Percentiles rank a stretch among this genome's conserved stretches.
Conservation (phyloP, 1,140 invertebrate genomes). For the Andricus grossulariae region DNA sequence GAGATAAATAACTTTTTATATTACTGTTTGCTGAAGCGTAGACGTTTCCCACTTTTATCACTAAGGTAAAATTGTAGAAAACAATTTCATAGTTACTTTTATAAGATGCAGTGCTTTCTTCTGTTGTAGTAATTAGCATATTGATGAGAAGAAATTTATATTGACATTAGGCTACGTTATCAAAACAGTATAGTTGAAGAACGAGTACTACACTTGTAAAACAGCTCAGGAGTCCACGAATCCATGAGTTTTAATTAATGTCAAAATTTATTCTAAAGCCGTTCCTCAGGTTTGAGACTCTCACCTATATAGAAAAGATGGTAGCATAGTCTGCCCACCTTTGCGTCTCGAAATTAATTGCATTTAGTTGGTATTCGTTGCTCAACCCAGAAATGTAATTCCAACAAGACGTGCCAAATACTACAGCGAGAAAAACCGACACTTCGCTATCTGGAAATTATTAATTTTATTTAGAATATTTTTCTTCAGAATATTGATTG, state of each 20-base stretch:
- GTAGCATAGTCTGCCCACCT: background rate
- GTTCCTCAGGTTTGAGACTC: background rate
- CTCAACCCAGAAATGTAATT: background rate
- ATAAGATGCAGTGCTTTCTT: no score
- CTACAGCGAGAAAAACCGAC: no score
- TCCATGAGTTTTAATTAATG: constrained; percentile 3
- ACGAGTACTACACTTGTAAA: background rate
- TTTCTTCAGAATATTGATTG: no score
- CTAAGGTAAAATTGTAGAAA: no score
- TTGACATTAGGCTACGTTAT: background rate
- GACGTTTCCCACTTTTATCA: no score
- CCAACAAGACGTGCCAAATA: background rate
- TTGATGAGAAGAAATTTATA: background rate
- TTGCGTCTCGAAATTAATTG: background rate
- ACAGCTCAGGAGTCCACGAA: background rate
- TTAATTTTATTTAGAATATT: no score
- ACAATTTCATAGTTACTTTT: no score
- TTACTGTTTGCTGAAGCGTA: no score
- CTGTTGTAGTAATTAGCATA: background rate
- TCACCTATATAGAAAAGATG: background rate
- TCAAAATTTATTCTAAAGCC: background rate
- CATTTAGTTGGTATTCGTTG: background rate
- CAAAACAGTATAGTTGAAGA: background rate
- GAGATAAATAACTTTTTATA: no score
- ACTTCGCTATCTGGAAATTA: no score